Percentiles rank a stretch among this genome's conserved stretches.
Conservation (phyloP, 1,140 invertebrate species). For the Melitaea cinxia region DNA sequence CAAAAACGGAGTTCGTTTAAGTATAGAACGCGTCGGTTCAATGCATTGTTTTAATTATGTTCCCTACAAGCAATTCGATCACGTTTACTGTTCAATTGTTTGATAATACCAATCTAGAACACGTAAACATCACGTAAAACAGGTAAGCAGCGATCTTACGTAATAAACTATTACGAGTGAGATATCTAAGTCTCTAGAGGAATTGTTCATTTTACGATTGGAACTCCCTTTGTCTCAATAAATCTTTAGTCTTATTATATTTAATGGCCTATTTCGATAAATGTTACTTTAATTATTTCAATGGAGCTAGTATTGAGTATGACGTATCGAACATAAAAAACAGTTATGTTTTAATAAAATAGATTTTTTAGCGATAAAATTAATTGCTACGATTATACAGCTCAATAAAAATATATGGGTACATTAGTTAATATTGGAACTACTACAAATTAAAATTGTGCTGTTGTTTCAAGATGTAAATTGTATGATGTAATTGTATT, state of each 20-base stretch:
- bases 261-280: too few species aligned
- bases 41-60: neutral
- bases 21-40: neutral
- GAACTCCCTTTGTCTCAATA: conserved; percentile 11
- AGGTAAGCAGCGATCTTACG: conserved; percentile 5
- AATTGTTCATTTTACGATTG: conserved; percentile 15
- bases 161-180: conserved; percentile 8
- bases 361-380: neutral
- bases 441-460: too few species aligned
- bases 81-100: conserved; percentile 3
- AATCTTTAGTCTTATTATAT: too few species aligned
- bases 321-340: neutral
- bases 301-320: neutral
- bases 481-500: too few species aligned
- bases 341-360: too few species aligned
- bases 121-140: conserved; percentile 4
- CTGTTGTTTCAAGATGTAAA: too few species aligned
- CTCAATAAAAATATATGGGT: too few species aligned
- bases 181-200: conserved; percentile 6
- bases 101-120: conserved; percentile 4
- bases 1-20: neutral
- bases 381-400: too few species aligned
- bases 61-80: neutral
- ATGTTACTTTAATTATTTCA: neutral
- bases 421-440: too few species aligned